Base-by-base conservation (phyloP, 2,888 invertebrate species). In the Rhagonycha lutea region DNA sequence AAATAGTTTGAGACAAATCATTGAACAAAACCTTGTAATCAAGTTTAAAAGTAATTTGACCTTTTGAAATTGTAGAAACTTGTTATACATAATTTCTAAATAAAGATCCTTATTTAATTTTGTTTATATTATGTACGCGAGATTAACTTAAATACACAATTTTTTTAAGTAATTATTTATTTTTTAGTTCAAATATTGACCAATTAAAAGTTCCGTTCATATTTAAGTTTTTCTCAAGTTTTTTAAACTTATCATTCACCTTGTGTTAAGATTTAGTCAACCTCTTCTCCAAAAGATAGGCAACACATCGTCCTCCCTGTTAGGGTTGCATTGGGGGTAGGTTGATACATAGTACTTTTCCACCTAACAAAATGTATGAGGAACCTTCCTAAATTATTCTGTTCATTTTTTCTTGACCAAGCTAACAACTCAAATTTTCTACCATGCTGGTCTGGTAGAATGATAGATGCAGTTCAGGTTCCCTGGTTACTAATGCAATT, bases 1-100 rank as follows among this genome's bases (percentile, higher is more conserved):
- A 47, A 47, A 47, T 47, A 47, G n/a, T 65, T 65, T 26, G 23
- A 65, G 23, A 12, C 24, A 65, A 65, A 76, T 77, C 74, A 74
- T 77, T 77, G 73, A 69, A 60, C 63, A 32, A 70, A 77, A 74
- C 77, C 77, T 77, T 77, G 77, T 69, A 71, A 63, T 47, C 73
- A 63, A 73, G 74, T 74, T 77, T 74, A 74, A 73, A 74, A 77
- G 70, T 77, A 77, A 77, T 74, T 73, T 77, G 74, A 77, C 77
- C 77, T 77, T 77, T 71, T 29, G 28, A 68, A 68, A 14, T 68
- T 28, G 68, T 28, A 68, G 68, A 28, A 68, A 28, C 14, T 68
- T 68, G 68, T 28, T 68, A 28, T 28, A 68, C 26, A 28, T 68
- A 29, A 23, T 23, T 63, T 18, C 18, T 47, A 47, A 47, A 47